phyloP scores from a whole-genome alignment of 1,140 invertebrate species.

The Lordiphosa stackelbergi region DNA sequence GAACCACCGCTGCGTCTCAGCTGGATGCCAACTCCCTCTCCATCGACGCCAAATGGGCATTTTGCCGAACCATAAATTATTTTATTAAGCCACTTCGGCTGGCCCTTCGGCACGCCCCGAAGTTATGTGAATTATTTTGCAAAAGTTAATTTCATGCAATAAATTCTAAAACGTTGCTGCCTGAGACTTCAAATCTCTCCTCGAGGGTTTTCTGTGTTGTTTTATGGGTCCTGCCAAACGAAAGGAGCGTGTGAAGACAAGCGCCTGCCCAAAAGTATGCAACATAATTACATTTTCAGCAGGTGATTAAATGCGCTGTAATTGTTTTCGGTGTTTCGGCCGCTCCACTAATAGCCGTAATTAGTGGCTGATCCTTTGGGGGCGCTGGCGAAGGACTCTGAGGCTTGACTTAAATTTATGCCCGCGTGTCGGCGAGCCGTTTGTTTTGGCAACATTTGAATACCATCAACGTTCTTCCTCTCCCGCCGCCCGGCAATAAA shows the following conservation, averaged over 20 bases:
- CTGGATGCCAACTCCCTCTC: too few species aligned
- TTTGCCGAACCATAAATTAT: constrained; percentile 66
- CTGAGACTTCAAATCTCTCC: constrained; percentile 1
- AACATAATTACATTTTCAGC: constrained; percentile 76
- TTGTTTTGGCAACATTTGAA: constrained; percentile 67
- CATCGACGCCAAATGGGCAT: constrained; percentile 41
- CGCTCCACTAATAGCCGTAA: constrained; percentile 61
- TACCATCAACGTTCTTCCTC: constrained; percentile 39
- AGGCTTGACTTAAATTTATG: constrained; percentile 54
- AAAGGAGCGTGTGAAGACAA: constrained; percentile 7
- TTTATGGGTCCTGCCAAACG: constrained; percentile 13
- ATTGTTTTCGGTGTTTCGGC: constrained; percentile 64
- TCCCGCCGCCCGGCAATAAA: constrained; percentile 54
- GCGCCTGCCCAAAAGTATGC: constrained; percentile 55
- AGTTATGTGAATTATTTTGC: constrained; percentile 74
- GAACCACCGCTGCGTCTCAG: constrained; percentile 7
- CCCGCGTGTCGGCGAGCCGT: constrained; percentile 54
- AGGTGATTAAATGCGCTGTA: constrained; percentile 76
- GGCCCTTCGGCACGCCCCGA: constrained; percentile 53
- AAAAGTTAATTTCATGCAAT: constrained; percentile 75
- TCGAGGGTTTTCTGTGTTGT: constrained; percentile 7
- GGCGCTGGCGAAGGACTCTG: not conserved
- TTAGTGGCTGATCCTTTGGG: constrained; percentile 49
- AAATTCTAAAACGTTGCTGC: constrained; percentile 70
- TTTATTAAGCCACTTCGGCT: constrained; percentile 72